phyloP scores from a whole-genome alignment of 2,113 vertebrate genomes.

The Engraulis encrasicolus region DNA sequence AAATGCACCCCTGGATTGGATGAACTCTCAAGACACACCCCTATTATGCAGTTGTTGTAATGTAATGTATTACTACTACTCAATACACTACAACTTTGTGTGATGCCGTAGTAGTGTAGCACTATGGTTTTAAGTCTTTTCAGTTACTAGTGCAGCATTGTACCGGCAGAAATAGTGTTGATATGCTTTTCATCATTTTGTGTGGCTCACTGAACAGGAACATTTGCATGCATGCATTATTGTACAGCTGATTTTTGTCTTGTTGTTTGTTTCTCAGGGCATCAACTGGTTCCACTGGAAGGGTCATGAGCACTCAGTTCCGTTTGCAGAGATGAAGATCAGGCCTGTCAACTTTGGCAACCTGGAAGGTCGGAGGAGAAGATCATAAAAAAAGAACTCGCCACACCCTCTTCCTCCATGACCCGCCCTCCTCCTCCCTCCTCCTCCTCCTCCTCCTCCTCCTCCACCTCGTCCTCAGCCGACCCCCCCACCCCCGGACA shows the following conservation, averaged over 20 bases:
- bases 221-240: background rate
- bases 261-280: conserved; percentile 75
- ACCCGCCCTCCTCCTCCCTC: background rate
- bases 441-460: background rate
- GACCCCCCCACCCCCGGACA: background rate
- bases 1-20: no score
- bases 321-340: conserved; percentile 96
- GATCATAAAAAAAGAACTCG: conserved; percentile 72
- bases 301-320: conserved; percentile 91
- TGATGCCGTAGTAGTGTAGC: no score
- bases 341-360: conserved; percentile 89
- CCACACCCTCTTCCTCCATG: background rate
- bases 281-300: conserved; percentile 99
- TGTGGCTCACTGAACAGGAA: background rate
- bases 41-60: no score
- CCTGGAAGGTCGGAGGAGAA: conserved; percentile 86
- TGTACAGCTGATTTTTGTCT: background rate
- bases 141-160: no score
- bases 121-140: no score
- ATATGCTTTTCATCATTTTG: background rate
- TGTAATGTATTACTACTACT: no score
- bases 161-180: no score
- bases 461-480: background rate
- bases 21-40: no score
- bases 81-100: no score